Percentiles rank a stretch among this genome's conserved stretches.
Evolutionary conservation across 2,113 vertebrate species (phyloP).

Genomic region (Tachuris rubrigastra): DNA sequence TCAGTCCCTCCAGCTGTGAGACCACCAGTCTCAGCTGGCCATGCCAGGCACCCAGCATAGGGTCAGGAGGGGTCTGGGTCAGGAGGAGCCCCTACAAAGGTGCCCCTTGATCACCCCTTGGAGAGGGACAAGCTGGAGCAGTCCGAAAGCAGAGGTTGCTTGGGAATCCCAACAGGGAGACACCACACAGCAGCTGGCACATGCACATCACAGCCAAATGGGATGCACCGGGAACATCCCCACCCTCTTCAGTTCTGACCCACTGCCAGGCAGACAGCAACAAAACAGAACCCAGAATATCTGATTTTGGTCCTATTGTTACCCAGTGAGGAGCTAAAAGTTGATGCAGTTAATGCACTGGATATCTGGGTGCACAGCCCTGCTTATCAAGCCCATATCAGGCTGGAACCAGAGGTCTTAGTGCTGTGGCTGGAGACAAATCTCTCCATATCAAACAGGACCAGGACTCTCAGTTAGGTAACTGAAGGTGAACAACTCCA

Average conservation of each 20-base stretch:
- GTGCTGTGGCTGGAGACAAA: neutral
- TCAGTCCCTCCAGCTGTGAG: neutral
- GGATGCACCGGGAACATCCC: neutral
- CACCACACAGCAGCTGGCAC: neutral
- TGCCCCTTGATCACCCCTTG: neutral
- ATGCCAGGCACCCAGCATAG: accelerated
- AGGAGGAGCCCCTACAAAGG: neutral
- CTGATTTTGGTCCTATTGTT: neutral
- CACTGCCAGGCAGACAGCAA: neutral
- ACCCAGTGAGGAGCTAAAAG: neutral
- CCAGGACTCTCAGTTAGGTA: neutral
- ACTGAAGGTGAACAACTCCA: neutral
- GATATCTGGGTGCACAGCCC: neutral
- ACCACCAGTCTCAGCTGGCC: neutral
- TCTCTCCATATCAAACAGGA: neutral
- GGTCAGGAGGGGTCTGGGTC: neutral
- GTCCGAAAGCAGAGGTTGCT: neutral
- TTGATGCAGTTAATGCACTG: neutral
- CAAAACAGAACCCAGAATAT: accelerated
- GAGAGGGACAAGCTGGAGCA: neutral
- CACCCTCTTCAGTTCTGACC: accelerated
- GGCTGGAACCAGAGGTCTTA: neutral
- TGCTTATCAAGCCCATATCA: neutral
- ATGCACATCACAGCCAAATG: accelerated
- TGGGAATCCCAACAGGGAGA: neutral